Evolutionary conservation across 2,888 invertebrate genomes (phyloP), one percentile per base, ranked within the genome.

Genomic region (Cerceris rybyensis): DNA sequence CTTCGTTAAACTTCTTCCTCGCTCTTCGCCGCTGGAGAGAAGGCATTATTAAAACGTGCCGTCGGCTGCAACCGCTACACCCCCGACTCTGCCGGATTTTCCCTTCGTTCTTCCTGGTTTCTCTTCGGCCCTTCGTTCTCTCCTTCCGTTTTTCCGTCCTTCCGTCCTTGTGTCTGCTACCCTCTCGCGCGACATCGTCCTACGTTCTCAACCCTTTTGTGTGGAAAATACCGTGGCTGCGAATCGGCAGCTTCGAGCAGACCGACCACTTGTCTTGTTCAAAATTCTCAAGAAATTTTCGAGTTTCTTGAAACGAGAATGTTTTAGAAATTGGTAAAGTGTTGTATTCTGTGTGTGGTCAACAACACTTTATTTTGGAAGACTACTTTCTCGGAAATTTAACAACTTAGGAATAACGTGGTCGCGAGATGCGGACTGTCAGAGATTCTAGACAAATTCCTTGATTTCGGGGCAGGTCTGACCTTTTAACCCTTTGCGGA

Each of bases 1-100:
- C 91, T 91, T 90, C 90, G 90, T 91, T 92, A 90, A 91, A 91
- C 91, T 91, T 91, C 90, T 90, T 88, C 89, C 84, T 86, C 83
- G 81, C 74, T 85, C 82, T 78, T 81, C 78, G 70, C 67, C 74
- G 78, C 59, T 67, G 75, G 84, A 82, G 80, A 86, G 78, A 80
- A 85, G 85, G 87, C 88, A 89, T 90, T 90, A 90, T 90, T 90
- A 90, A 91, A 91, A 90, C 88, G 89, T 90, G 89, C 89, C 88
- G 88, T 87, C 87, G 88, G 85, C 87, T 87, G 88, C 85, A 87
- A 88, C 88, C 87, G 83, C 87, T 84, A 84, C 78, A 80, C 80
- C 80, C 59, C 70, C 59, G 57, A 17, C 59, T 42, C 65, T 50
- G 43, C 11, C 78, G 58, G 59, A 70, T 70, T 64, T 16, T 52